phyloP scores from a whole-genome alignment of 2,888 invertebrate species.

The Dryadula phaetusa region DNA sequence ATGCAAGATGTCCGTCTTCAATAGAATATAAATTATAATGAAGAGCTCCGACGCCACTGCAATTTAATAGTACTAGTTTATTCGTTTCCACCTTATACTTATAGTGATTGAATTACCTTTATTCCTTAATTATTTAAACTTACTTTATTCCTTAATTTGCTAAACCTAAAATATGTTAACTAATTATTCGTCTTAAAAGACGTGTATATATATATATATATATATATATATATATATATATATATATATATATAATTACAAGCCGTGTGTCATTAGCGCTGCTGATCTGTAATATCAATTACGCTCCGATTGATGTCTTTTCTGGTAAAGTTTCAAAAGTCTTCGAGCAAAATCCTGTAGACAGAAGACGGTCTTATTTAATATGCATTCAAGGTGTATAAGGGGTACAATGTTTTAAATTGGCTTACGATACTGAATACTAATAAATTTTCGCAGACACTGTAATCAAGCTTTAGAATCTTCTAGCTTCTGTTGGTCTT shows the following conservation, averaged over 20 bases:
- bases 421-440: conserved; percentile 71
- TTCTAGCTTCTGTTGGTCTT: conserved; percentile 15
- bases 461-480: conserved; percentile 48
- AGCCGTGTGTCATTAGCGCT: background rate
- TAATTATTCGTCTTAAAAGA: too few species aligned
- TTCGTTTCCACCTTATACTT: background rate
- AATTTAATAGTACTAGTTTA: background rate
- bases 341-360: conserved; percentile 27
- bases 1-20: conserved; percentile 61
- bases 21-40: conserved; percentile 39
- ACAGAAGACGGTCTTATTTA: conserved; percentile 57
- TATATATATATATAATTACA: background rate
- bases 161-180: too few species aligned
- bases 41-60: conserved; percentile 16
- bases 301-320: conserved; percentile 11
- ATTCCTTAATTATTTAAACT: too few species aligned
- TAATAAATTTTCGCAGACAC: conserved; percentile 49
- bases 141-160: too few species aligned
- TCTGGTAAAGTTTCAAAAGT: conserved; percentile 25
- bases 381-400: conserved; percentile 77
- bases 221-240: background rate
- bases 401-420: conserved; percentile 76
- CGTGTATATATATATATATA: background rate
- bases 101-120: too few species aligned
- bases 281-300: conserved; percentile 2